phyloP scores from a whole-genome alignment of 2,797 vertebrate genomes.

The Microctenopoma stevenorrisi region DNA sequence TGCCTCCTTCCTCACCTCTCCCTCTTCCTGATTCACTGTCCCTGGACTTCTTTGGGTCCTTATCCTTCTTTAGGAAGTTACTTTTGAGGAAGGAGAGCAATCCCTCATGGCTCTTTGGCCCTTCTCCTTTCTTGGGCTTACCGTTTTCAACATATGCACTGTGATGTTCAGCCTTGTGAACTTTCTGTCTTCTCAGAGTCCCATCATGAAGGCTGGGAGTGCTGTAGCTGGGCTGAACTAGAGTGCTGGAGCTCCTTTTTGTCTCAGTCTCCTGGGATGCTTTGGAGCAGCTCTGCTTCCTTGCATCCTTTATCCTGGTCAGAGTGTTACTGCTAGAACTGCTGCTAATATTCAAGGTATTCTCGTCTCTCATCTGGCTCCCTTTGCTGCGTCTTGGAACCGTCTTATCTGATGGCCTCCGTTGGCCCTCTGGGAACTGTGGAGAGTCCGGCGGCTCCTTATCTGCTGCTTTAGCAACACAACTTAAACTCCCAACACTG shows the following conservation, averaged over 20 bases:
- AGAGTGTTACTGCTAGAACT: constrained; percentile 72
- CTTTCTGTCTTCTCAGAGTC: constrained; percentile 60
- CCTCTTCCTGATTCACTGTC: constrained; percentile 60
- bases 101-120: constrained; percentile 76
- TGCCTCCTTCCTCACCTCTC: constrained; percentile 46
- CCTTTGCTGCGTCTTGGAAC: constrained; percentile 70
- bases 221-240: constrained; percentile 62
- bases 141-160: constrained; percentile 47
- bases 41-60: constrained; percentile 68
- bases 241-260: constrained; percentile 56
- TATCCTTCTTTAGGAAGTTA: constrained; percentile 85
- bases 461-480: constrained; percentile 40
- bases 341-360: constrained; percentile 37
- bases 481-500: constrained; percentile 63
- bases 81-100: constrained; percentile 84
- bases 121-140: constrained; percentile 67
- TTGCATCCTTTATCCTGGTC: constrained; percentile 78
- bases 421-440: constrained; percentile 70
- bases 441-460: constrained; percentile 30
- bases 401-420: constrained; percentile 55
- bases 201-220: constrained; percentile 67
- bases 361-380: constrained; percentile 57
- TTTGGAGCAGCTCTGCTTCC: constrained; percentile 70
- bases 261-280: constrained; percentile 53
- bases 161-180: constrained; percentile 36